Conservation (phyloP, 2,888 invertebrate species). For the Cotesia congregata region DNA sequence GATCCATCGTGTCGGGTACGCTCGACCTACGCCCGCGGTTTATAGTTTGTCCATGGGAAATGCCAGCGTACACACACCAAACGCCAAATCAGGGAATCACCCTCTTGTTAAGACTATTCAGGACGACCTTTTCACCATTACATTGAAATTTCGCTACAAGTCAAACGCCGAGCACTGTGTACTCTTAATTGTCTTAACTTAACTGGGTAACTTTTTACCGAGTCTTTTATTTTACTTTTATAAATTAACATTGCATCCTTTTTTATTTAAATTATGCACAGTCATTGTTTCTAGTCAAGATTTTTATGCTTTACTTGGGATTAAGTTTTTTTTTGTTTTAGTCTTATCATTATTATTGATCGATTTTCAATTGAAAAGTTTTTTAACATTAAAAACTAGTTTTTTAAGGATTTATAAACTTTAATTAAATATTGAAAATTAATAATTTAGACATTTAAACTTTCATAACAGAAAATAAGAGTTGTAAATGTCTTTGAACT, state of each 20-base stretch:
- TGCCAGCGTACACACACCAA: constrained; percentile 56
- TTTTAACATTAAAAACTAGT: no score
- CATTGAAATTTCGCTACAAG: constrained; percentile 3
- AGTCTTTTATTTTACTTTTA: neutral
- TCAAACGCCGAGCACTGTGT: neutral
- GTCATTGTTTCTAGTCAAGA: no score
- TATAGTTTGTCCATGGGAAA: constrained; percentile 63
- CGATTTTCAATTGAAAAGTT: no score
- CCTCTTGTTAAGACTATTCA: constrained; percentile 41
- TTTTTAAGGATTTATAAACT: no score
- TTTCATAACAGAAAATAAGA: neutral
- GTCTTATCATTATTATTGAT: no score
- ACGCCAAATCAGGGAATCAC: constrained; percentile 39
- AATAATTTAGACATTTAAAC: no score
- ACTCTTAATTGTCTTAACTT: neutral
- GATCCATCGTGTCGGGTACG: constrained; percentile 58
- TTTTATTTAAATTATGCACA: no score
- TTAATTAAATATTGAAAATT: no score
- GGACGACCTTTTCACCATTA: constrained; percentile 48
- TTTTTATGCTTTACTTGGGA: no score
- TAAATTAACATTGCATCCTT: neutral
- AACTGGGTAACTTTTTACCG: neutral
- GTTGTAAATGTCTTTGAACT: neutral
- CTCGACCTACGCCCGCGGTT: constrained; percentile 55
- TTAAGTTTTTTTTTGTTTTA: no score